phyloP scores from a whole-genome alignment of 1,140 invertebrate species.

The Ganaspis sp. region DNA sequence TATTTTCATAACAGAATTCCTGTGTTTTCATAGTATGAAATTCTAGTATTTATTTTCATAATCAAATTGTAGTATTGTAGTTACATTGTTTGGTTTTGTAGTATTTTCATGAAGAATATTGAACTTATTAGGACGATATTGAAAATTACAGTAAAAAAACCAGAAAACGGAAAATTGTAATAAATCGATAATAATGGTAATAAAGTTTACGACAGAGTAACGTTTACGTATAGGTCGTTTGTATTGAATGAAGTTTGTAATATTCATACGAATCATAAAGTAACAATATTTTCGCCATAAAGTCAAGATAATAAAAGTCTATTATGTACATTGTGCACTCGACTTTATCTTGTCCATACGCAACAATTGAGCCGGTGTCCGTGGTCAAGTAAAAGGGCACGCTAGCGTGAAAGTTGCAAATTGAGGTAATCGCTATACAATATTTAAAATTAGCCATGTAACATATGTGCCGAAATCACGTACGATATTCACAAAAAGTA shows the following conservation, averaged over 20 bases:
- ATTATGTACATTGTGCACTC: not conserved
- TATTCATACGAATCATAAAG: not conserved
- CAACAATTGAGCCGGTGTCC: not conserved
- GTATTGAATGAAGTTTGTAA: not conserved
- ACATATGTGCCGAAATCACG: conserved; percentile 5
- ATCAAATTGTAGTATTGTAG: no score
- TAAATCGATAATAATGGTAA: no score
- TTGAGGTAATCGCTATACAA: conserved; percentile 16
- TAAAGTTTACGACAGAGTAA: no score
- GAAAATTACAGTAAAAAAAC: no score
- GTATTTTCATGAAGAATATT: no score
- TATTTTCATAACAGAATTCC: no score
- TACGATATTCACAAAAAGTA: not conserved
- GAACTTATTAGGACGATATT: no score
- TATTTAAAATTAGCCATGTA: conserved; percentile 2
- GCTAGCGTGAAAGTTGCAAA: conserved; percentile 18
- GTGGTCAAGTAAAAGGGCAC: conserved; percentile 22
- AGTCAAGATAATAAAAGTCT: not conserved
- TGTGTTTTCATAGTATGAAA: no score
- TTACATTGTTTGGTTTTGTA: no score
- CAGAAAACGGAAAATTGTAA: no score
- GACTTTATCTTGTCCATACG: conserved; percentile 14
- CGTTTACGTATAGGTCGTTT: not conserved
- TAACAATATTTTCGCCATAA: conserved; percentile 3
- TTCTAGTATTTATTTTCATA: no score